These are phyloP conservation scores for Neodiprion fabricii DNA, from an alignment of 1,140 invertebrate species.

Conservation along the genomic window DNA sequence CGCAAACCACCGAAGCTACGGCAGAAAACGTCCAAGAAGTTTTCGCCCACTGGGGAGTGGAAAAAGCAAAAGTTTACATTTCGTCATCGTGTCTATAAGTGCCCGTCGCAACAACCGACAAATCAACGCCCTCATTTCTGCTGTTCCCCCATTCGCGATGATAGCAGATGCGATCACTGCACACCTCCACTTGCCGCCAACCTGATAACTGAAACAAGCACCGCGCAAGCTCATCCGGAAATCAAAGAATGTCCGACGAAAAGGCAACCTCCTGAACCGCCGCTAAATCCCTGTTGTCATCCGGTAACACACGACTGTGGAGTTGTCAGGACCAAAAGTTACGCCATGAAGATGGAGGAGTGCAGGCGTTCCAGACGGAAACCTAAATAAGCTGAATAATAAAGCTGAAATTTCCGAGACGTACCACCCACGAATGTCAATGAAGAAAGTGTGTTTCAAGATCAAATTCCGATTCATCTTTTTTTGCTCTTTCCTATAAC, in stretches of 20 bases:
- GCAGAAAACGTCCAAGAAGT: neutral
- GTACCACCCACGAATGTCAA: neutral
- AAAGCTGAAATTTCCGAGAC: neutral
- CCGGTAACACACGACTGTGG: neutral
- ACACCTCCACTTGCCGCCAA: neutral
- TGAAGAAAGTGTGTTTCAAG: neutral
- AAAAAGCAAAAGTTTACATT: constrained; percentile 21
- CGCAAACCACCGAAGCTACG: neutral
- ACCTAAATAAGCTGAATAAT: neutral
- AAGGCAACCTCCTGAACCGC: neutral
- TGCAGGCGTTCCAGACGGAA: neutral
- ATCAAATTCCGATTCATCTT: neutral
- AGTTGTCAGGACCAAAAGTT: constrained; percentile 20
- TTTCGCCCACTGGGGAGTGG: constrained; percentile 4
- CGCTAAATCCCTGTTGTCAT: neutral
- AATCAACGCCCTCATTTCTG: neutral
- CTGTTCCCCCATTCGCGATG: neutral
- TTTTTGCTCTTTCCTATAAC: neutral
- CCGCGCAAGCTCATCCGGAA: neutral
- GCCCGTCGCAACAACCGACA: neutral
- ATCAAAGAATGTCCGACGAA: neutral
- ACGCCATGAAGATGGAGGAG: constrained; percentile 29
- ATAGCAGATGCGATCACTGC: neutral
- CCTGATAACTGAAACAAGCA: neutral
- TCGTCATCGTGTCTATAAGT: constrained; percentile 16